Conservation (phyloP, 2,113 vertebrate species). For the Peromyscus californicus region DNA sequence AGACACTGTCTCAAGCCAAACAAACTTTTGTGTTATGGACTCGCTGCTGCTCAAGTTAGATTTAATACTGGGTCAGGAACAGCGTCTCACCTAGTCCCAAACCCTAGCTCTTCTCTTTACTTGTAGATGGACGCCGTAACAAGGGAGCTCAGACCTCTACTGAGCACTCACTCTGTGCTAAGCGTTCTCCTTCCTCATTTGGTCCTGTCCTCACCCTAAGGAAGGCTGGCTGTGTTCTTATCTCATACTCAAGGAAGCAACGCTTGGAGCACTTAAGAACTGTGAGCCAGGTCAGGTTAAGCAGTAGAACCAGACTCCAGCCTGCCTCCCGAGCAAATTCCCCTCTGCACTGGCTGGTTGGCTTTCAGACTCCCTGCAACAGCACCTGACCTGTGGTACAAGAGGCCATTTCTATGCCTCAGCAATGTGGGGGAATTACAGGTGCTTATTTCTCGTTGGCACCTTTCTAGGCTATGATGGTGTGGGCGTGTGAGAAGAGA, state of each 20-base stretch:
- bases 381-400: neutral
- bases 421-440: neutral
- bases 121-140: neutral
- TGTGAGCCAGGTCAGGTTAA: neutral
- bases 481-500: neutral
- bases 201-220: neutral
- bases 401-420: neutral
- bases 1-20: neutral
- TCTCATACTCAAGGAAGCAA: constrained; percentile 21
- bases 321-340: neutral
- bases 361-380: neutral
- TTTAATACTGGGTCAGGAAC: neutral
- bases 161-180: neutral
- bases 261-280: neutral
- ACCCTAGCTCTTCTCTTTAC: neutral
- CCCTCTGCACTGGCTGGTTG: neutral
- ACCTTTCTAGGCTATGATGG: neutral
- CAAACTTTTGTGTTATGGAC: neutral
- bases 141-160: neutral
- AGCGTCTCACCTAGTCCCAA: neutral
- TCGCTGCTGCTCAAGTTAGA: neutral
- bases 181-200: constrained; percentile 11
- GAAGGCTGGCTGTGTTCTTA: neutral
- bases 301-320: neutral
- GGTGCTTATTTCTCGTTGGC: neutral